Conservation (phyloP, 2,113 vertebrate genomes). For the Tyto alba region DNA sequence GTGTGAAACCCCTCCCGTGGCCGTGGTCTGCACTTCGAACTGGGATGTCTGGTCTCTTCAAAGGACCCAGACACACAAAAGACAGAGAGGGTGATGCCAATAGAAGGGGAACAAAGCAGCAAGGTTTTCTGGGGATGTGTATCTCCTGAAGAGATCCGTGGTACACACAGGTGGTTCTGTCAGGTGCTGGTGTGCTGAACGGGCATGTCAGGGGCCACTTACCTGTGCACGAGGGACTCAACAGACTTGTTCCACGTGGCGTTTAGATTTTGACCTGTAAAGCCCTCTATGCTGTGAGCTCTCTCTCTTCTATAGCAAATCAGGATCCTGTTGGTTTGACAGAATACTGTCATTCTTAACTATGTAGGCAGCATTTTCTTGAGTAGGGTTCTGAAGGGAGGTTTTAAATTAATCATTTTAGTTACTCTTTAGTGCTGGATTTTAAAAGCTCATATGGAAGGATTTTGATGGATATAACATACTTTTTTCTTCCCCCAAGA, state of each 20-base stretch:
- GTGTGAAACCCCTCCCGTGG: background rate
- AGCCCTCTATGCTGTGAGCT: background rate
- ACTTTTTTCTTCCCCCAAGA: background rate
- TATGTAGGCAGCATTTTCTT: background rate
- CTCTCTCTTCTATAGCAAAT: background rate
- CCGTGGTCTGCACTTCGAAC: background rate
- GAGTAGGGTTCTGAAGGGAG: background rate
- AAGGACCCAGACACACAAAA: background rate
- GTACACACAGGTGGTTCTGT: background rate
- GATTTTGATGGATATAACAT: background rate
- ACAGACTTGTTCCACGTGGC: too few relatives aligned
- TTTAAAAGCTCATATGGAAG: background rate
- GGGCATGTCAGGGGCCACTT: background rate
- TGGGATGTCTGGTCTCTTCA: background rate
- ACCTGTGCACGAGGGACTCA: background rate
- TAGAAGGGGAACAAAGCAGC: background rate
- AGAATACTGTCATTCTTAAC: background rate
- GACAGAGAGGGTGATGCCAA: background rate
- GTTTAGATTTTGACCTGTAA: background rate
- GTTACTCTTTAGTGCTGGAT: background rate
- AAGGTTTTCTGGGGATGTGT: background rate
- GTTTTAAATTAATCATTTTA: background rate
- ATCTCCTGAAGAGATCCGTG: background rate
- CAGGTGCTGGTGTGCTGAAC: background rate
- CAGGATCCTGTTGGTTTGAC: background rate